phyloP scores from a whole-genome alignment of 2,797 vertebrate genomes.

The Enteromius argenteus region DNA sequence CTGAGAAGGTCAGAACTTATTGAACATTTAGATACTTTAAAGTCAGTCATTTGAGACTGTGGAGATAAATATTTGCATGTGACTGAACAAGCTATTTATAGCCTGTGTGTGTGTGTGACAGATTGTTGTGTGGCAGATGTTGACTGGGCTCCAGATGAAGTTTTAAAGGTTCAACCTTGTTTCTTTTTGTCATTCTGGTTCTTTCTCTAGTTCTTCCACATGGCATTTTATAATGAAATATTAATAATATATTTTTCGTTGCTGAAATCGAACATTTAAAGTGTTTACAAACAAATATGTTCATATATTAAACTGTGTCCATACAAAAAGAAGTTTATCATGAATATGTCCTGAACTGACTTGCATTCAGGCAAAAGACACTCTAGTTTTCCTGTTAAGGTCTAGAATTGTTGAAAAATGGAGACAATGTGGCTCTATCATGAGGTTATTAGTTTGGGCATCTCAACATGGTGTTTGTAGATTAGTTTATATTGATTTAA shows the following conservation, averaged over 20 bases:
- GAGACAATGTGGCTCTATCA: background rate
- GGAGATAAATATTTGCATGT: conserved; percentile 11
- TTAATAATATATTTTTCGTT: background rate
- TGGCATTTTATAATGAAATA: background rate
- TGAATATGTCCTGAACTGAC: background rate
- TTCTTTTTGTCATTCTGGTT: background rate
- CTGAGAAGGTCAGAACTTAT: background rate
- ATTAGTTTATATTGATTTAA: conserved; percentile 8
- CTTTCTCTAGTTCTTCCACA: background rate
- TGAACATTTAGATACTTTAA: conserved; percentile 17
- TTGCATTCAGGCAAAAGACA: background rate
- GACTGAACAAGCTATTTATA: conserved; percentile 20
- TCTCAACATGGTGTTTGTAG: conserved; percentile 1
- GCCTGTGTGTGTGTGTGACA: background rate
- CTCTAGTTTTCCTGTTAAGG: background rate
- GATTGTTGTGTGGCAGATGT: background rate
- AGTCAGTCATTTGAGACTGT: background rate
- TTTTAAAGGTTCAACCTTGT: conserved; percentile 33
- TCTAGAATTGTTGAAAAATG: background rate
- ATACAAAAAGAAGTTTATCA: background rate
- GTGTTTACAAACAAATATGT: background rate
- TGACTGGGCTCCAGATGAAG: conserved; percentile 33
- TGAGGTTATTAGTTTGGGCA: background rate
- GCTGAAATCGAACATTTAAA: background rate
- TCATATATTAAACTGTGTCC: background rate